phyloP scores from a whole-genome alignment of 1,140 invertebrate genomes.

The Drosophila pectinifera region DNA sequence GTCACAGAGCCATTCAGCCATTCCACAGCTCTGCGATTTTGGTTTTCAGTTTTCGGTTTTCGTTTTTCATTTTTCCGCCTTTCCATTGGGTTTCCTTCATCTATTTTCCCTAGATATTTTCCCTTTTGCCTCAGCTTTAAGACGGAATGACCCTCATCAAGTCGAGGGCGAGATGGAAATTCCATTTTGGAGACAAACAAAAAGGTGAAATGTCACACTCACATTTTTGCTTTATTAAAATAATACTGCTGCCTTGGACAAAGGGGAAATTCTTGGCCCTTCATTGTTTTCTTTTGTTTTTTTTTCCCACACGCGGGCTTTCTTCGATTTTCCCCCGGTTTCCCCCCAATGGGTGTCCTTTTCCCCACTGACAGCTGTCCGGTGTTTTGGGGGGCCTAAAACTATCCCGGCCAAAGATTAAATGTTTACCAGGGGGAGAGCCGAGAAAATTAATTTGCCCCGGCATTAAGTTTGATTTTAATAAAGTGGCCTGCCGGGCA shows the following conservation, averaged over 20 bases:
- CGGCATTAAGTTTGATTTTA: conserved; percentile 78
- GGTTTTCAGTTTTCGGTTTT: conserved; percentile 32
- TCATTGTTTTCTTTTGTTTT: background rate
- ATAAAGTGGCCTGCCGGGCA: conserved; percentile 67
- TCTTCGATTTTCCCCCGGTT: background rate
- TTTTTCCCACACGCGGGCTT: conserved; percentile 11
- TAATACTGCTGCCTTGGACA: conserved; percentile 58
- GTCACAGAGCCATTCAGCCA: conserved; percentile 22
- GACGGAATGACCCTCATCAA: conserved; percentile 57
- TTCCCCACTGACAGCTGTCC: conserved; percentile 68
- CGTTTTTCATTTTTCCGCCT: conserved; percentile 10
- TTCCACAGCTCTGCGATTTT: conserved; percentile 24
- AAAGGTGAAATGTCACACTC: conserved; percentile 80
- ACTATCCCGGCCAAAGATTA: conserved; percentile 58
- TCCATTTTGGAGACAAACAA: conserved; percentile 24
- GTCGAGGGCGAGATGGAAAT: conserved; percentile 24
- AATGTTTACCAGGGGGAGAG: conserved; percentile 61
- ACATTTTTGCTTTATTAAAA: conserved; percentile 80
- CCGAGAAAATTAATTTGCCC: conserved; percentile 74
- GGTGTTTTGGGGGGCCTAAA: conserved; percentile 18
- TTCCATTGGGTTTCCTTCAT: conserved; percentile 2
- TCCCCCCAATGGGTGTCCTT: background rate
- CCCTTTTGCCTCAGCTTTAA: conserved; percentile 51
- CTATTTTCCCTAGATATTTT: background rate
- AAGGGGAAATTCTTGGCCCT: conserved; percentile 40